Evolutionary conservation across 1,140 invertebrate species (phyloP).

Genomic region (Formica exsecta): DNA sequence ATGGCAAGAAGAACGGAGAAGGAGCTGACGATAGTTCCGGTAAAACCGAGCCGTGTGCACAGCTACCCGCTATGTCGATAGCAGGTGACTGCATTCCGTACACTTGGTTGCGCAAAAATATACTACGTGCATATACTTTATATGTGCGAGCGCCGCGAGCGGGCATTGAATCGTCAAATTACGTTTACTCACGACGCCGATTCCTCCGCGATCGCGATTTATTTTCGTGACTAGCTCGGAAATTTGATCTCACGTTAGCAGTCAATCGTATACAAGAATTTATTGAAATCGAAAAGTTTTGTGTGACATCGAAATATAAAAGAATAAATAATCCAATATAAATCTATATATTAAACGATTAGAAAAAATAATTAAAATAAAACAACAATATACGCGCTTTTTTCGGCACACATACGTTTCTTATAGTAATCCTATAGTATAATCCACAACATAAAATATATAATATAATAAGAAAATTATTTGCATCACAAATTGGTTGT

Average conservation of each 20-base stretch:
- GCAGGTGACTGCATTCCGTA: slow-evolving; percentile 59
- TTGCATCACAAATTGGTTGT: slow-evolving; percentile 7
- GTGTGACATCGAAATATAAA: slow-evolving; percentile 47
- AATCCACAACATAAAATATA: background rate
- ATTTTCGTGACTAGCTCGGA: slow-evolving; percentile 32
- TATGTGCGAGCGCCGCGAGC: slow-evolving; percentile 34
- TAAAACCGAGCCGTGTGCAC: slow-evolving; percentile 53
- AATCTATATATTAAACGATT: background rate
- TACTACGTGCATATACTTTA: slow-evolving; percentile 53
- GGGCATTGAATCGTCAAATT: slow-evolving; percentile 69
- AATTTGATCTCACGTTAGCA: slow-evolving; percentile 51
- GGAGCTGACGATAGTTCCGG: slow-evolving; percentile 55
- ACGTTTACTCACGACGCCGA: slow-evolving; percentile 60
- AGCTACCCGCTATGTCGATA: slow-evolving; percentile 56
- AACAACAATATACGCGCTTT: too few species aligned
- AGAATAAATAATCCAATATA: slow-evolving; percentile 9
- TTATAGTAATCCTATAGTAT: background rate
- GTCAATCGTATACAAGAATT: slow-evolving; percentile 24
- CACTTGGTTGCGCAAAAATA: slow-evolving; percentile 47
- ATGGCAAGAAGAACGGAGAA: slow-evolving; percentile 38
- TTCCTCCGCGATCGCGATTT: slow-evolving; percentile 22
- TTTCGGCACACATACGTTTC: background rate
- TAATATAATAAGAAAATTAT: background rate
- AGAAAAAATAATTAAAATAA: background rate
- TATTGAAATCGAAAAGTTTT: slow-evolving; percentile 21